Percentiles rank a stretch among this genome's conserved stretches.
phyloP scores from a whole-genome alignment of 92 coral and sea anemone species.

The Chrysogorgia sp. region DNA sequence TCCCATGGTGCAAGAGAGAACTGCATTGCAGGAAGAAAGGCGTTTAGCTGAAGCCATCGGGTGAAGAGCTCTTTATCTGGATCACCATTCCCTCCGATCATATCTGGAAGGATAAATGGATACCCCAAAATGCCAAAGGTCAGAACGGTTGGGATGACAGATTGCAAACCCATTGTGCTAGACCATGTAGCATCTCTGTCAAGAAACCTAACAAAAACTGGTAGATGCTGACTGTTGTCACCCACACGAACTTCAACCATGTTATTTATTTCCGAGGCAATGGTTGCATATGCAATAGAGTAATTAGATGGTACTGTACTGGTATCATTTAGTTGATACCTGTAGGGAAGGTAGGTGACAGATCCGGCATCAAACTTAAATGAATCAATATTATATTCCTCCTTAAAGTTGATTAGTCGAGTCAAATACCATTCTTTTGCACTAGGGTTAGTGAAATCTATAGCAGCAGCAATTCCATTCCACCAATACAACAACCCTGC shows the following conservation, averaged over 20 bases:
- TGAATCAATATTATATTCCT: slow-evolving; percentile 66
- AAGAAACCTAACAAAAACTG: slow-evolving; percentile 72
- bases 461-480: slow-evolving; percentile 71
- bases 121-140: slow-evolving; percentile 83
- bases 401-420: slow-evolving; percentile 64
- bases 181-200: slow-evolving; percentile 76
- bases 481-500: slow-evolving; percentile 80
- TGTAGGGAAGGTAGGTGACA: slow-evolving; percentile 69
- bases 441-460: slow-evolving; percentile 64
- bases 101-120: slow-evolving; percentile 83
- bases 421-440: slow-evolving; percentile 60
- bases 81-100: slow-evolving; percentile 77
- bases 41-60: slow-evolving; percentile 77
- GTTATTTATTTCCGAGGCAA: slow-evolving; percentile 70
- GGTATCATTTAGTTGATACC: slow-evolving; percentile 54
- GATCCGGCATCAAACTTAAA: slow-evolving; percentile 86
- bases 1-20: slow-evolving; percentile 83
- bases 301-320: slow-evolving; percentile 65
- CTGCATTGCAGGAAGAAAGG: slow-evolving; percentile 82
- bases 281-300: slow-evolving; percentile 63
- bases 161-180: slow-evolving; percentile 67
- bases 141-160: slow-evolving; percentile 77
- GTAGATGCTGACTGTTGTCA: slow-evolving; percentile 65
- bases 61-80: slow-evolving; percentile 68
- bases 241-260: slow-evolving; percentile 80